Conservation (phyloP, 2,113 vertebrate genomes). For the Notechis scutatus region DNA sequence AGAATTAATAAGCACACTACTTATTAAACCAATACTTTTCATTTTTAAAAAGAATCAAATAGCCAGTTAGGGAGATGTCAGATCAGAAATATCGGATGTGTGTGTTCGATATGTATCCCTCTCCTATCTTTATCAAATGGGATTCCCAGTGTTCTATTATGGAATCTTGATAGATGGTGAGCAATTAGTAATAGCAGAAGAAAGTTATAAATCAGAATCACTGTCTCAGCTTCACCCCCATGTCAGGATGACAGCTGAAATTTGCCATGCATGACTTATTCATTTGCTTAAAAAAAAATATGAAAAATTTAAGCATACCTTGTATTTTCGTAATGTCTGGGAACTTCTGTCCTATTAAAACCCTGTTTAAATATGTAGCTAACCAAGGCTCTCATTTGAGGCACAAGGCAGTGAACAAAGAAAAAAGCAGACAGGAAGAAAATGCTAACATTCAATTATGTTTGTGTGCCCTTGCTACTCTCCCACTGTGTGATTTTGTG, state of each 20-base stretch:
- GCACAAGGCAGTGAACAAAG: not conserved
- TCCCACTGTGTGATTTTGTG: not conserved
- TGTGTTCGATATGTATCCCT: not conserved
- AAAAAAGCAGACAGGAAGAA: not conserved
- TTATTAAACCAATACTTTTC: not conserved
- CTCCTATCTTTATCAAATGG: not conserved
- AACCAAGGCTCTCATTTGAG: not conserved
- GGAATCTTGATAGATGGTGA: not conserved
- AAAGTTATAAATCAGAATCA: not conserved
- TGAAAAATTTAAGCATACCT: not conserved
- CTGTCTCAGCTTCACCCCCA: not conserved
- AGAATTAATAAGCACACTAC: not conserved
- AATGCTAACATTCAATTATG: not conserved
- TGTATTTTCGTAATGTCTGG: not conserved
- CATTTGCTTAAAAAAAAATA: not conserved
- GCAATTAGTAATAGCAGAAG: not conserved
- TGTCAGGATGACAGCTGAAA: not conserved
- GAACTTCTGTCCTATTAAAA: not conserved
- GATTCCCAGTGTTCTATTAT: not conserved
- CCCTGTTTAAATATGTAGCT: constrained; percentile 2
- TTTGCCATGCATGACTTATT: not conserved
- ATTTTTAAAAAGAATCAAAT: not conserved
- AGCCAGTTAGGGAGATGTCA: not conserved
- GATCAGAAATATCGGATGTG: not conserved
- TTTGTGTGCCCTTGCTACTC: not conserved